Conservation (phyloP, 2,888 invertebrate genomes). For the Netelia virgata region DNA sequence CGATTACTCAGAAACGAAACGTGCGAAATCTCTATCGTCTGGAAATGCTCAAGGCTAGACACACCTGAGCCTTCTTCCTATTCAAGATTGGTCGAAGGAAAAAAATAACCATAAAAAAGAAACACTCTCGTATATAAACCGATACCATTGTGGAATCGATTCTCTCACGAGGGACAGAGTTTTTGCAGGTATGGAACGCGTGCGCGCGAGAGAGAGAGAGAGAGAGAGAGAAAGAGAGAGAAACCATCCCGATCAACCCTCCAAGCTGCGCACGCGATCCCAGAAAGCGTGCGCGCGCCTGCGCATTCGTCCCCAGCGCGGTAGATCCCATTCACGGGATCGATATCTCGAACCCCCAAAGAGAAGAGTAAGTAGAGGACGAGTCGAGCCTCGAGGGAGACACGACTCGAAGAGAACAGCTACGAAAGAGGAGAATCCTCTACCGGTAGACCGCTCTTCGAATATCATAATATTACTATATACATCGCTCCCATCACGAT, state of each 20-base stretch:
- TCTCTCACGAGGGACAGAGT: conserved; percentile 14
- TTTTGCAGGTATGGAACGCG: conserved; percentile 46
- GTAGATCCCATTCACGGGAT: conserved; percentile 57
- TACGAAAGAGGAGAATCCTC: conserved; percentile 26
- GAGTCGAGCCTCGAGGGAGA: conserved; percentile 19
- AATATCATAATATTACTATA: not conserved
- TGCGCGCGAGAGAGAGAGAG: no score
- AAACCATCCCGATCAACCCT: conserved; percentile 43
- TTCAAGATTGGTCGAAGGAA: not conserved
- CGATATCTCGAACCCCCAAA: conserved; percentile 52
- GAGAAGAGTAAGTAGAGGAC: conserved; percentile 11
- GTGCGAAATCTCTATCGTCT: conserved; percentile 2
- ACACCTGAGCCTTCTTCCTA: conserved; percentile 54
- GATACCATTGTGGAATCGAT: conserved; percentile 35
- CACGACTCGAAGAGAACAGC: not conserved
- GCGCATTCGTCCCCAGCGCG: conserved; percentile 10
- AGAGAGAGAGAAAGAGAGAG: no score
- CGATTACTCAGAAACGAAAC: not conserved
- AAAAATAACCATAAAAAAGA: not conserved
- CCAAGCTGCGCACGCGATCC: conserved; percentile 46
- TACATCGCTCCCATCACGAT: not conserved
- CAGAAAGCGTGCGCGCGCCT: conserved; percentile 12
- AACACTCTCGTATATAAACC: not conserved
- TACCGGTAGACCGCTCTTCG: not conserved
- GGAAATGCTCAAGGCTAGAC: conserved; percentile 33